Percentiles rank a stretch among this genome's conserved stretches.
Evolutionary conservation across 1,140 invertebrate genomes (phyloP).

Genomic region (Dendrolimus kikuchii): DNA sequence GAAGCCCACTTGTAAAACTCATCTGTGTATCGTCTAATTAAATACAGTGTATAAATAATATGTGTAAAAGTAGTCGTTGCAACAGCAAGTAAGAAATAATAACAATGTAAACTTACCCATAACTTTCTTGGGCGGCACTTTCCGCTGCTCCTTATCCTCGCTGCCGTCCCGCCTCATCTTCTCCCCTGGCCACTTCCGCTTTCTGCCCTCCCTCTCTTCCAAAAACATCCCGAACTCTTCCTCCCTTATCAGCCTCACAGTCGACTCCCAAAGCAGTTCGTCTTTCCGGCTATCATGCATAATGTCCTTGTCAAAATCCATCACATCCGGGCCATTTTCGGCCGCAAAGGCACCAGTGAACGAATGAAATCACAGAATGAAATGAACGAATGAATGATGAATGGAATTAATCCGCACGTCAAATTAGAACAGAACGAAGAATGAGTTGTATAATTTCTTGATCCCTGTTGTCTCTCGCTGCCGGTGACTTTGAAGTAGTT

Average conservation of each 20-base stretch:
- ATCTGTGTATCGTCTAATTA: too few species aligned
- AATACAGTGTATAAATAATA: too few species aligned
- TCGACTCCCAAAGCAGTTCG: slow-evolving; percentile 54
- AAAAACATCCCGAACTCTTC: slow-evolving; percentile 57
- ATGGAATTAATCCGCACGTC: slow-evolving; percentile 14
- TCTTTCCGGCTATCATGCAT: slow-evolving; percentile 55
- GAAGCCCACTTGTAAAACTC: too few species aligned
- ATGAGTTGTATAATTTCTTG: slow-evolving; percentile 88
- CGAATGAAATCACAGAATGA: slow-evolving; percentile 53
- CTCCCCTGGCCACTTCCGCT: slow-evolving; percentile 53
- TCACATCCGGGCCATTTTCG: slow-evolving; percentile 42
- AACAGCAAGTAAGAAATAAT: not conserved
- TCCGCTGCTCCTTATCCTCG: slow-evolving; percentile 53
- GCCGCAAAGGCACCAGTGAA: slow-evolving; percentile 22
- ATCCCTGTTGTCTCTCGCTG: slow-evolving; percentile 86
- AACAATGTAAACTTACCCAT: slow-evolving; percentile 41
- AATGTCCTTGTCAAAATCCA: slow-evolving; percentile 49
- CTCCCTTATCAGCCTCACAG: slow-evolving; percentile 41
- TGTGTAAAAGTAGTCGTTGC: too few species aligned
- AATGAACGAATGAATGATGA: slow-evolving; percentile 36
- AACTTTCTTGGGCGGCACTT: slow-evolving; percentile 57
- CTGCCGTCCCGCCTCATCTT: slow-evolving; percentile 48
- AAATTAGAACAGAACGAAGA: slow-evolving; percentile 88
- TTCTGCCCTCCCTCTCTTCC: slow-evolving; percentile 47
- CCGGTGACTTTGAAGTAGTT: slow-evolving; percentile 83